Conservation (phyloP, 2,113 vertebrate species). For the Marmota monax region DNA sequence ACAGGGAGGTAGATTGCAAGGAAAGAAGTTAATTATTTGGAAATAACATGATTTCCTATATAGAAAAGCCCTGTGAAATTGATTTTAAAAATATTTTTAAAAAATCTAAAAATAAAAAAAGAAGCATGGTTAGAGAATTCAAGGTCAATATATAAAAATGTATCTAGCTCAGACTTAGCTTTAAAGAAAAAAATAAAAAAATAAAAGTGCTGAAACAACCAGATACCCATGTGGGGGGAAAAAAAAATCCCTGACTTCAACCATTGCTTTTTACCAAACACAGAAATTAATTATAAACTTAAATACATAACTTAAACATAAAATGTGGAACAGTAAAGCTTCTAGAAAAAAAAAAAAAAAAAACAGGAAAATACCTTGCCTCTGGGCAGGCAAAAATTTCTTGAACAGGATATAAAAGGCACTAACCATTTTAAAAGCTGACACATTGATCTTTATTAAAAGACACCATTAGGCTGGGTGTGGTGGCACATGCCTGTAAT, state of each 20-base stretch:
- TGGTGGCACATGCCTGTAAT: no score
- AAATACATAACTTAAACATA: neutral
- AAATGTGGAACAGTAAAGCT: neutral
- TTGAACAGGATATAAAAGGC: neutral
- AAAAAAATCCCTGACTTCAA: neutral
- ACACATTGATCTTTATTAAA: neutral
- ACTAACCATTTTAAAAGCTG: neutral
- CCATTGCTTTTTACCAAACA: neutral
- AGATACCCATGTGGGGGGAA: neutral
- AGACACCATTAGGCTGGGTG: neutral
- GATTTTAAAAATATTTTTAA: neutral
- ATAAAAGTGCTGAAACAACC: neutral
- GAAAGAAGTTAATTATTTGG: constrained; percentile 5
- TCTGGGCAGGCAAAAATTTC: neutral
- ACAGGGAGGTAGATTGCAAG: neutral
- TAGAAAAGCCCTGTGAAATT: neutral
- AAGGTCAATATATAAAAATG: constrained; percentile 2
- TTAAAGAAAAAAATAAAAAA: neutral
- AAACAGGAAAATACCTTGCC: neutral
- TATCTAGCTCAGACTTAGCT: neutral
- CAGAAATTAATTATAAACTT: neutral
- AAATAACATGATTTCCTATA: neutral
- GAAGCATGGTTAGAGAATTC: neutral
- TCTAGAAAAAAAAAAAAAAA: neutral
- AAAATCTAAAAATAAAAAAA: neutral